Evolutionary conservation across 2,113 vertebrate genomes (phyloP).

Genomic region (Saimiri boliviensis): DNA sequence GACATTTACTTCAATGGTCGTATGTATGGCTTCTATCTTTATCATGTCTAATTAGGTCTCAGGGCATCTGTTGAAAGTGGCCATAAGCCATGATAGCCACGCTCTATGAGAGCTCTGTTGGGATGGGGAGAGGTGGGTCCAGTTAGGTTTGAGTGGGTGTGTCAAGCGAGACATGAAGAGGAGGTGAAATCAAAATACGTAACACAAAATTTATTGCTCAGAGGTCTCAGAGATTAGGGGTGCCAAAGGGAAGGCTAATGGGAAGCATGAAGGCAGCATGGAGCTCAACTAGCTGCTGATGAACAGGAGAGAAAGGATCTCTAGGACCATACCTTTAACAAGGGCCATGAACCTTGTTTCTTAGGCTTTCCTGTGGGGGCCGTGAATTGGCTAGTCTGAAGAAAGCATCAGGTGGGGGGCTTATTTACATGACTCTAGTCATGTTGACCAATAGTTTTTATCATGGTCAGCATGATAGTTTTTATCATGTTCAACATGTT

Average conservation of each 20-base stretch:
- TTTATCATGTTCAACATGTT: too few relatives aligned
- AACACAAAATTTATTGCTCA: background rate
- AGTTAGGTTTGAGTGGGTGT: background rate
- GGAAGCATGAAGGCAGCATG: background rate
- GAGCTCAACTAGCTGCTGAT: rapidly evolving
- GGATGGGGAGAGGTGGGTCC: background rate
- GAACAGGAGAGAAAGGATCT: background rate
- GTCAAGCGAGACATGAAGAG: background rate
- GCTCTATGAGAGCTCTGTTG: background rate
- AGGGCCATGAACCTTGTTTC: background rate
- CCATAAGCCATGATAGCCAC: background rate
- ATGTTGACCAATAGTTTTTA: too few relatives aligned
- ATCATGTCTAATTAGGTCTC: background rate
- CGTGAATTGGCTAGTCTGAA: background rate
- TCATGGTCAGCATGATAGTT: too few relatives aligned
- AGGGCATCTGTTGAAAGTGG: background rate
- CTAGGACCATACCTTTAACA: background rate
- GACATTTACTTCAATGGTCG: background rate
- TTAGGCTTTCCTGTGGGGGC: background rate
- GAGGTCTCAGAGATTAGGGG: background rate
- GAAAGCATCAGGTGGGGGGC: too few relatives aligned
- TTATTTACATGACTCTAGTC: too few relatives aligned
- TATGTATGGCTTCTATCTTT: background rate
- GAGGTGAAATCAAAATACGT: background rate
- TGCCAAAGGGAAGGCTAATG: background rate